Percentiles rank a stretch among this genome's conserved stretches.
Evolutionary conservation across 2,797 vertebrate species (phyloP).

Genomic region (Hypotaenidia okinawae): DNA sequence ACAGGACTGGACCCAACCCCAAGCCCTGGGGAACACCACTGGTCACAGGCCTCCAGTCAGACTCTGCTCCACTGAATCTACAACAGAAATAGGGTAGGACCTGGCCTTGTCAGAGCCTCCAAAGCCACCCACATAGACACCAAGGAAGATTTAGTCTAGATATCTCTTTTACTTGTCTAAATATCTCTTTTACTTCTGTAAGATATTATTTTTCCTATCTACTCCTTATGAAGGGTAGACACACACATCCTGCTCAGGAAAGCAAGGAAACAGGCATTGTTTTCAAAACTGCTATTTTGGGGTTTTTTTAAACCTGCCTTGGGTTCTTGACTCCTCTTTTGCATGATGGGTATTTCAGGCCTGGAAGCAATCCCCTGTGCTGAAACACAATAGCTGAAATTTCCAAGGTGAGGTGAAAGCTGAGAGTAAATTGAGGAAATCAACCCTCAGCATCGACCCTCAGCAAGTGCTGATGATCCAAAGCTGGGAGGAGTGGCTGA

Average conservation of each 20-base stretch:
- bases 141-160: background rate
- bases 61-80: too few relatives aligned
- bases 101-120: background rate
- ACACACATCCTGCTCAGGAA: rapidly evolving
- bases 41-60: too few relatives aligned
- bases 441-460: too few relatives aligned
- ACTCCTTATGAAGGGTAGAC: background rate
- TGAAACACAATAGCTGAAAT: background rate
- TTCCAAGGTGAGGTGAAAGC: background rate
- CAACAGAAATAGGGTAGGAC: background rate
- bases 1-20: too few relatives aligned
- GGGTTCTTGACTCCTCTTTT: background rate
- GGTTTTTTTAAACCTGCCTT: background rate
- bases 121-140: background rate
- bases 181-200: background rate
- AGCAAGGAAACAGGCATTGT: background rate
- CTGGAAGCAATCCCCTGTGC: background rate
- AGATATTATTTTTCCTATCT: background rate
- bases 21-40: too few relatives aligned
- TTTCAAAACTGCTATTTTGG: background rate
- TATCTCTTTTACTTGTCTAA: background rate
- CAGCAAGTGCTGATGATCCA: too few relatives aligned
- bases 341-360: background rate
- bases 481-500: too few relatives aligned
- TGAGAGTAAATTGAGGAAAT: background rate